Evolutionary conservation across 2,113 vertebrate genomes (phyloP).

Genomic region (Catharus fuscescens): DNA sequence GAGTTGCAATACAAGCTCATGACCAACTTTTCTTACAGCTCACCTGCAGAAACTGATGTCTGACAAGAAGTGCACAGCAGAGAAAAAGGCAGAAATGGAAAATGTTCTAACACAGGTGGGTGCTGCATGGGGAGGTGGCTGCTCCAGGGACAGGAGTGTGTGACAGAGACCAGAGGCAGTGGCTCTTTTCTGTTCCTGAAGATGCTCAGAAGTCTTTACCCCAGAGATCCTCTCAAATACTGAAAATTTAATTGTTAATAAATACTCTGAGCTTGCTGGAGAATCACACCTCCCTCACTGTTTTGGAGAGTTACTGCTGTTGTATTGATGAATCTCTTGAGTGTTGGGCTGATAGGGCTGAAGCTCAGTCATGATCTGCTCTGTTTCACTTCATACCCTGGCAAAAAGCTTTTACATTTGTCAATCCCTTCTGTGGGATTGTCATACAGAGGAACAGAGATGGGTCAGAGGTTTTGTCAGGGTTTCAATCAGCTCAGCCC

Average conservation of each 20-base stretch:
- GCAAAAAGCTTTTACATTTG: background rate
- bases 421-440: background rate
- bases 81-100: conserved; percentile 95
- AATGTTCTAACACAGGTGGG: conserved; percentile 89
- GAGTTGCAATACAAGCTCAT: background rate
- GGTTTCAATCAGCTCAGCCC: background rate
- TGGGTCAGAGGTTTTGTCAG: background rate
- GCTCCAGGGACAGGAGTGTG: background rate
- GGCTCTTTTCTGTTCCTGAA: background rate
- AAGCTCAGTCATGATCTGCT: background rate
- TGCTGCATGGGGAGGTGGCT: background rate
- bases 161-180: background rate
- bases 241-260: background rate
- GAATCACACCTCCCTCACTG: background rate
- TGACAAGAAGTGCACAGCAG: conserved; percentile 93
- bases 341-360: background rate
- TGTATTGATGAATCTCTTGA: background rate
- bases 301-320: background rate
- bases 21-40: conserved; percentile 65
- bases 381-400: background rate
- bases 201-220: background rate
- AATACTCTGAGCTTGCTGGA: background rate
- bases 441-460: background rate
- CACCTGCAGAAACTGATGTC: conserved; percentile 97
- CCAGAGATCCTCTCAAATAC: background rate